Base-by-base conservation (phyloP, 2,797 vertebrate genomes). In the Lateolabrax maculatus region DNA sequence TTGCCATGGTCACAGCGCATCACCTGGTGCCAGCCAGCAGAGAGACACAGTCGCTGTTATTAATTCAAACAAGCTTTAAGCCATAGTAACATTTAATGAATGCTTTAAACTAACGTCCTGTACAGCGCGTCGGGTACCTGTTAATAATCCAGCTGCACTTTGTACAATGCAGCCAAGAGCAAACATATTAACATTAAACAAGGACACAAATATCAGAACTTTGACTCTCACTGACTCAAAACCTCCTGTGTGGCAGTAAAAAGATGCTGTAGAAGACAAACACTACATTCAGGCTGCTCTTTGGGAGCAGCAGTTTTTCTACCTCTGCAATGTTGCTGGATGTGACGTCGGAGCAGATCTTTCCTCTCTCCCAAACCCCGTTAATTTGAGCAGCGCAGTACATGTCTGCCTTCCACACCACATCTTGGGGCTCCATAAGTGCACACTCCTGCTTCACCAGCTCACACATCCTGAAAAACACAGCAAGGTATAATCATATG, bases 1-100 rank as follows among this genome's bases (percentile, higher is more conserved):
- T 89, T 94, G 73, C 98, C 98, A 88, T 95, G 95, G 77, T 99
- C 98, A 87, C 96, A 97, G 51, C 96, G 95, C 37, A 95, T 87
- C 62, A 99, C 96, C 98, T 99, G 79, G 61, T 70, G 36, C 63
- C 34, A 63, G 29, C 4, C 55, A 62, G 23, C 41, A 87, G 41
- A 65, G 34, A 64, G 31, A 65, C 1, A 39, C 9, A 58, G 31
- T 43, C 3, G 21, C 16, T 5, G 13, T 16, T 3, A 70, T 25
- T 9, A 13, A 34, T 44, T 53, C 31, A 48, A 29, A 46, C 0
- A 16, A 41, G 9, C 6, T 55, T n/a, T 9, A 44, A 68, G 34
- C 6, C 6, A 27, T 1, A 6, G 6, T 9, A 15, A 21, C 6
- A 10, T 9, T 64, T 23, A 44, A 19, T 18, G 3, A 43, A 49